Base-by-base conservation (phyloP, 2,113 vertebrate genomes). In the Campylomormyrus tamandua region DNA sequence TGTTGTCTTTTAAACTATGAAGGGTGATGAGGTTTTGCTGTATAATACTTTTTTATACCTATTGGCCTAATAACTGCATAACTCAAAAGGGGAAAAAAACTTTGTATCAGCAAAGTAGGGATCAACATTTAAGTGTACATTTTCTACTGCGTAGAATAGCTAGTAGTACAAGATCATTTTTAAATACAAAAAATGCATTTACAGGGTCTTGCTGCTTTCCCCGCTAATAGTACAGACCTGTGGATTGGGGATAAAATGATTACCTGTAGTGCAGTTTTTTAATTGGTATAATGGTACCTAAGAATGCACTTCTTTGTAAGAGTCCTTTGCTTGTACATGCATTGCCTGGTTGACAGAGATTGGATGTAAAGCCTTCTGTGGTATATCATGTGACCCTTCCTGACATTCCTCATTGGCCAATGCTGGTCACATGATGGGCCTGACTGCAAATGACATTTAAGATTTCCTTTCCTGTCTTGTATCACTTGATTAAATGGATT, bases 101-200 rank as follows among this genome's bases (percentile, higher is more conserved):
- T 95, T 94, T 90, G 93, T 92, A 92, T 90, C 90, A 92, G 88
- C n/a, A 77, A 89, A 94, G 88, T 92, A 93, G 95, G 93, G 93
- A 96, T 95, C 89, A 90, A 52, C 80, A 86, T 95, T 94, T 94
- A 94, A 90, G 91, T 95, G 93, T 92, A 93, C 92, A 89, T 95
- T 97, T 97, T 97, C 96, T 97, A 97, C 96, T 96, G 93, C 96
- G 95, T 95, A 96, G 95, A 96, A 97, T 95, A 96, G 95, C 89
- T 50, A 77, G 50, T 89, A 87, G 91, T 92, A 93, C 89, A 92
- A 11, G 93, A 92, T 93, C 87, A 90, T 93, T 94, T 96, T 92
- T 80, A 42, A 80, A 83, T 88, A 90, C 85, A 93, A 93, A 88
- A 92, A 31, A 70, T 70, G 89, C 80, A 88, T 90, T 89, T 89